These are phyloP conservation scores for Amphilophus citrinellus DNA, from an alignment of 2,113 vertebrate species.

Conservation along the genomic window DNA sequence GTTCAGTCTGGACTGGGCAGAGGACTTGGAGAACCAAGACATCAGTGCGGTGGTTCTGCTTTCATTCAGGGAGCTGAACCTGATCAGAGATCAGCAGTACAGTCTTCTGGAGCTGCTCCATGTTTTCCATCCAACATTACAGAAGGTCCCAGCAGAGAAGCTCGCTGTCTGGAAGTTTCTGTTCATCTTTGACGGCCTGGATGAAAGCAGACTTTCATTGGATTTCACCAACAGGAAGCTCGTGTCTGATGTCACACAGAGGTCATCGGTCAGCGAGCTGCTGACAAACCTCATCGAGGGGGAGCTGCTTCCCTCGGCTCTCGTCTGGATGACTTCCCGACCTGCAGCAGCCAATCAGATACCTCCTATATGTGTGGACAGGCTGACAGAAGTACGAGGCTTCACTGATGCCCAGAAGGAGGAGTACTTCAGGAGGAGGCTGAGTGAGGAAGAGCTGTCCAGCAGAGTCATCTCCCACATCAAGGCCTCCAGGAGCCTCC, in stretches of 20 bases:
- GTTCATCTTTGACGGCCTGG: constrained; percentile 39
- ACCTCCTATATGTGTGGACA: not conserved
- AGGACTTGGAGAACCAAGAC: not conserved
- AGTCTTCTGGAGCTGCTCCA: constrained; percentile 21
- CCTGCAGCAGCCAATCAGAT: constrained; percentile 33
- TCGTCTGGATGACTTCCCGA: constrained; percentile 38
- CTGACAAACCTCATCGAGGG: constrained; percentile 12
- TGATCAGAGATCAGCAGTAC: not conserved
- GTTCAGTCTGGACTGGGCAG: constrained; percentile 25
- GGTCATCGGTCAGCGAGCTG: constrained; percentile 18
- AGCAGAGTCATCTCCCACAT: constrained; percentile 19
- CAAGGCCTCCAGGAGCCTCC: constrained; percentile 22
- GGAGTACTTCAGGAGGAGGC: constrained; percentile 4
- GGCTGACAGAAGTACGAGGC: constrained; percentile 40
- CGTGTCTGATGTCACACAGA: not conserved
- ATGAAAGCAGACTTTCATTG: constrained; percentile 37
- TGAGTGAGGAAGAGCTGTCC: constrained; percentile 1
- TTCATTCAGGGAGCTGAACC: constrained; percentile 36
- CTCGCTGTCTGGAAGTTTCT: not conserved
- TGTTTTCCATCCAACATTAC: not conserved
- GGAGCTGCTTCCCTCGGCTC: not conserved
- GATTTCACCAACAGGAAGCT: not conserved
- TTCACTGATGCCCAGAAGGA: constrained; percentile 21
- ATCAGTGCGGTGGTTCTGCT: constrained; percentile 6
- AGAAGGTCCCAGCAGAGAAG: not conserved